Conservation (phyloP, 2,113 vertebrate genomes). For the Sprattus sprattus region DNA sequence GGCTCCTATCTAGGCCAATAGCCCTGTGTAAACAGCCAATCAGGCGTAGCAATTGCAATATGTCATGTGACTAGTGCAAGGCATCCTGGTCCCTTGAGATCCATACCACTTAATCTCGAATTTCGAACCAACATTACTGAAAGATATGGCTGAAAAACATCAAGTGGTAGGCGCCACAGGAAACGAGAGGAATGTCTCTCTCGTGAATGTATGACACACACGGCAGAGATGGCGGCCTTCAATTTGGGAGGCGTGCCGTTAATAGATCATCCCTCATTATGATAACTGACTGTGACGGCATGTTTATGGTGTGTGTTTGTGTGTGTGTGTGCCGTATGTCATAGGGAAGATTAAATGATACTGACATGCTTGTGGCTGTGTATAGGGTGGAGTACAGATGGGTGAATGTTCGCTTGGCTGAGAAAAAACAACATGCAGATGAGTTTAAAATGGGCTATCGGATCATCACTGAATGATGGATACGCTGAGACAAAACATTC, state of each 20-base stretch:
- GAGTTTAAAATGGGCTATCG: background rate
- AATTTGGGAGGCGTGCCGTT: background rate
- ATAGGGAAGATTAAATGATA: background rate
- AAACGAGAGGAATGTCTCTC: background rate
- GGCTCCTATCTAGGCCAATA: background rate
- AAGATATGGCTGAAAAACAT: background rate
- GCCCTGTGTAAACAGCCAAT: slow-evolving; percentile 13
- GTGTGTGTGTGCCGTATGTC: background rate
- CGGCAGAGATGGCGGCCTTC: background rate
- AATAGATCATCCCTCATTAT: background rate
- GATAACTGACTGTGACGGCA: background rate
- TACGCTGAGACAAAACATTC: too few species aligned
- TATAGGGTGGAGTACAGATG: background rate
- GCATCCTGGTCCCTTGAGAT: background rate
- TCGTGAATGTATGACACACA: too few species aligned
- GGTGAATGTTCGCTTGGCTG: background rate
- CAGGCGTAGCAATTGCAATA: background rate
- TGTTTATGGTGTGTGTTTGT: background rate
- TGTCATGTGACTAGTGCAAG: background rate
- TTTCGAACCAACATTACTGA: background rate
- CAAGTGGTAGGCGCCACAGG: background rate
- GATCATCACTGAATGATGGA: background rate
- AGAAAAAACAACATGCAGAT: background rate
- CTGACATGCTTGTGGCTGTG: background rate
- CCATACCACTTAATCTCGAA: background rate